Evolutionary conservation across 2,797 vertebrate genomes (phyloP).

Genomic region (Girardinus metallicus): DNA sequence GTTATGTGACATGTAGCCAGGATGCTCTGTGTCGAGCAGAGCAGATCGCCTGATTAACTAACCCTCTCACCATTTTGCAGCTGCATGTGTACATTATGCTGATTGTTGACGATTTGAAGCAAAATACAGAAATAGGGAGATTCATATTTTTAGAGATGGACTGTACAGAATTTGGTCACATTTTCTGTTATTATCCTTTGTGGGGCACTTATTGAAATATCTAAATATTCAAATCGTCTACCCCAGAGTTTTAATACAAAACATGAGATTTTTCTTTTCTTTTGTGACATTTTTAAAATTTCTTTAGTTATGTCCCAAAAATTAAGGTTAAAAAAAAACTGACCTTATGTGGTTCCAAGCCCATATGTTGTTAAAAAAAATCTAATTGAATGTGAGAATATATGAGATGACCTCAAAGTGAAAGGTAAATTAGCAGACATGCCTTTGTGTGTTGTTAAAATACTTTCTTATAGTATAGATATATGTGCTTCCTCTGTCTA

Average conservation of each 20-base stretch:
- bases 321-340: background rate
- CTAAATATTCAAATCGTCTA: background rate
- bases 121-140: slow-evolving; percentile 17
- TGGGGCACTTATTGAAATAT: background rate
- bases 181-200: background rate
- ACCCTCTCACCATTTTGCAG: slow-evolving; percentile 44
- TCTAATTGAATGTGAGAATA: background rate
- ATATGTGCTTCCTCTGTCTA: background rate
- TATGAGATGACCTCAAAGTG: background rate
- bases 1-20: slow-evolving; percentile 42
- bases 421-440: background rate
- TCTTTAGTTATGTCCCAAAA: background rate
- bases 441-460: background rate
- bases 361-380: background rate
- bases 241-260: background rate
- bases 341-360: background rate
- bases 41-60: slow-evolving; percentile 65
- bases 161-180: background rate
- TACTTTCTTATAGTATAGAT: background rate
- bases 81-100: slow-evolving; percentile 31
- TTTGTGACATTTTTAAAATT: background rate
- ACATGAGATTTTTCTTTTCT: background rate
- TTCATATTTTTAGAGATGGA: background rate
- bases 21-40: slow-evolving; percentile 59
- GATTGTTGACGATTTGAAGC: slow-evolving; percentile 34